Evolutionary conservation across 1,140 invertebrate genomes (phyloP), one percentile per base, ranked within the genome.

Genomic region (Cotesia typhae): DNA sequence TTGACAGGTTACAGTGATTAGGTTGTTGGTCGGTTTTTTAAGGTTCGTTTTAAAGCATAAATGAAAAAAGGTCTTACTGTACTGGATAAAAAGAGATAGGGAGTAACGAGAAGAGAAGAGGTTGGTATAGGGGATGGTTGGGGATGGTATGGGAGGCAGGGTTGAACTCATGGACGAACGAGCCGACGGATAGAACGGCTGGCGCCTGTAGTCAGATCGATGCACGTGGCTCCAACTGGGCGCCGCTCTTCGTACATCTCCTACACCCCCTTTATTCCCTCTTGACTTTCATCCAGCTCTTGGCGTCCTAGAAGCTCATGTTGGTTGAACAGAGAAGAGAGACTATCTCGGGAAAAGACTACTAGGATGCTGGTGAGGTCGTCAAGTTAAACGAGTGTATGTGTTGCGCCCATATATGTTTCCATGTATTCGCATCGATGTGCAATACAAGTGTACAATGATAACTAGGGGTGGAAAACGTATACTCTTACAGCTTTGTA

Each of bases 131-230:
- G 9, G 17, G 47, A 68, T 35, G 37, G 70, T 35, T 14, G 28
- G 51, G 37, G 47, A 53, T 20, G 70, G 55, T 61, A 67, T 77
- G 76, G 81, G 79, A 80, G 81, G 80, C 81, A 86, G 85, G 83
- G 84, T 86, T 84, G 84, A 86, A 87, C 84, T 86, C 85, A 86
- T 85, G 84, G 85, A 85, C 83, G 85, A 86, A 84, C 82, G 84
- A 86, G 84, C 82, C 84, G 84, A 86, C 85, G 83, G 82, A 86
- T 87, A 87, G 85, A 84, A 85, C 78, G 82, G 80, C 85, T 85
- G 85, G 84, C 85, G 86, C 85, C 86, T 85, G 78, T 84, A 81
- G 80, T 86, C 85, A 87, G 86, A 87, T 87, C 86, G 86, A 87
- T 87, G 86, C 84, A 86, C 84, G 81, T 85, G 86, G 85, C 85